Evolutionary conservation across 2,113 vertebrate species (phyloP), one percentile per base, ranked within the genome.

Genomic region (Cheirogaleus medius): DNA sequence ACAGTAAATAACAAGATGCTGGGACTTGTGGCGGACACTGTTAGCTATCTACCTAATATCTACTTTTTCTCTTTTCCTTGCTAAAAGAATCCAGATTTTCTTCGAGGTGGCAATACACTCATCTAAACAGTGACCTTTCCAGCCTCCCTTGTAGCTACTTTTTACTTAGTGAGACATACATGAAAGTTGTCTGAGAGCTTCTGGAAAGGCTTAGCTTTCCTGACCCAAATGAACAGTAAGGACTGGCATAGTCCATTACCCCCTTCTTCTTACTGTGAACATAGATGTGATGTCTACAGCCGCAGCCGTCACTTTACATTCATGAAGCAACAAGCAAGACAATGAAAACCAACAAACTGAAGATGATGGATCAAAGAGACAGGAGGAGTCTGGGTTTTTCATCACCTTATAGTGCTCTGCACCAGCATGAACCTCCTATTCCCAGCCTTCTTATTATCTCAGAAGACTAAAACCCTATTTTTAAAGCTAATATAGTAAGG

Each of bases 11-110:
- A 89, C 44, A 95, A 77, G 52, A 56, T 3, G 8, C 11, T 77
- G 21, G 86, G 60, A 74, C 34, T n/a, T 94, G 42, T 58, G 44
- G 68, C 3, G 81, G 64, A 85, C 9, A 94, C 10, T 44, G 7
- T 58, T 66, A 93, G 20, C 54, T 56, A 85, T 11, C n/a, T 90
- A 87, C 37, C 13, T 17, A 91, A 6, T 37, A 73, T 47, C 23
- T 23, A 68, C 37, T 94, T 63, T 15, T 7, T 5, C 20, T 8
- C 20, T 17, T 58, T 87, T 84, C 11, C 25, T 83, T 86, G 29
- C 11, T 81, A 81, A 87, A 93, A 96, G 34, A 86, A 93, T 63
- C 8, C 29, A 97, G n/a, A 73, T 82, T 95, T 82, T 91, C 42
- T 95, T 90, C 83, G 44, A n/a, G 52, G 27, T 86, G 8, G 37